A percentile compares a stretch with the other conserved stretches of the same genome.
Conservation (phyloP, 2,113 vertebrate species). For the Peucedramus taeniatus region DNA sequence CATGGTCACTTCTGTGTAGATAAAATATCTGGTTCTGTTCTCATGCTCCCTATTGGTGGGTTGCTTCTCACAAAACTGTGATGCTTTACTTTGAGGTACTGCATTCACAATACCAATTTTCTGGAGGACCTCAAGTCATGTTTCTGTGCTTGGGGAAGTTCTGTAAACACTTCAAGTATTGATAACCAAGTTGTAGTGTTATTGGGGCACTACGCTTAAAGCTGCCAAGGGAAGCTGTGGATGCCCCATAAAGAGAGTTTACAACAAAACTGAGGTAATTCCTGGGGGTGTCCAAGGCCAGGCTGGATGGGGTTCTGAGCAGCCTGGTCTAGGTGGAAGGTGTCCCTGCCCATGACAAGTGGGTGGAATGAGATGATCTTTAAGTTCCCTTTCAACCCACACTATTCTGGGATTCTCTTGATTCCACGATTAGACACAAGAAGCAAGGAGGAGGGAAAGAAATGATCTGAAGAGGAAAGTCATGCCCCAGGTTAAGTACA, state of each 20-base stretch:
- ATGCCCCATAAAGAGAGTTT: no score
- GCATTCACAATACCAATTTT: not conserved
- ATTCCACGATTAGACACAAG: not conserved
- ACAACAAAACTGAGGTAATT: no score
- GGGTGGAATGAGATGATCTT: not conserved
- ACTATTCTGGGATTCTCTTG: not conserved
- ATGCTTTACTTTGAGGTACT: not conserved
- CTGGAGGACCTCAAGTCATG: not conserved
- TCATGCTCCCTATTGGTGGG: not conserved
- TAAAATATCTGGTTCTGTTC: not conserved
- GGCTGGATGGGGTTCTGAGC: not conserved
- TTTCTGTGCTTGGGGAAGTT: not conserved
- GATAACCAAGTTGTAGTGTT: not conserved
- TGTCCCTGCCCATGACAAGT: rapidly evolving
- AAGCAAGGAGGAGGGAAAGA: not conserved
- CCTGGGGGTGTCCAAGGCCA: not conserved
- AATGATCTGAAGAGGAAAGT: not conserved
- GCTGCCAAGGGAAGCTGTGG: not conserved
- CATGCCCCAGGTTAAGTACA: not conserved
- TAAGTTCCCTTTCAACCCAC: not conserved
- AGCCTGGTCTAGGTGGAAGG: not conserved
- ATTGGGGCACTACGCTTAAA: no score
- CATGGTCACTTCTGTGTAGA: not conserved
- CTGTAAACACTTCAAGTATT: not conserved
- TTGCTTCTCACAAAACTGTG: not conserved